These are phyloP conservation scores for Pseudopleuronectes americanus DNA, from an alignment of 2,797 vertebrate genomes.

Conservation along the genomic window DNA sequence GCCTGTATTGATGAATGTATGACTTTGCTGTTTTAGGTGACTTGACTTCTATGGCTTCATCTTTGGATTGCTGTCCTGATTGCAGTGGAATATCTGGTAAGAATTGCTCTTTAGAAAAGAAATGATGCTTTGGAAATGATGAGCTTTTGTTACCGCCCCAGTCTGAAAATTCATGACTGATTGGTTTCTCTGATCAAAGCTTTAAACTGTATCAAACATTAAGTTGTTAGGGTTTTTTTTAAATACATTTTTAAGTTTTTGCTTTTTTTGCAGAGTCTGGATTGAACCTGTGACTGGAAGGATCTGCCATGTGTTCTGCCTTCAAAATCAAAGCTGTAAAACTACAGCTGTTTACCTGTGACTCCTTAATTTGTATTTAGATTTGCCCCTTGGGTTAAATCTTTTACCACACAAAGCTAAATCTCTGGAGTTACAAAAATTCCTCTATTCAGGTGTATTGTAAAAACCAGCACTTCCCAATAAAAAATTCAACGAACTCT, in stretches of 20 bases:
- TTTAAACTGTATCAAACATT: rapidly evolving
- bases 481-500: no score
- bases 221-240: not conserved
- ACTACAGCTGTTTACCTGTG: no score
- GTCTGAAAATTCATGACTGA: conserved; percentile 83
- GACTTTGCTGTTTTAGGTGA: no score
- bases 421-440: not conserved
- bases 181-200: conserved; percentile 75
- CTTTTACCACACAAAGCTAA: no score
- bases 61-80: no score
- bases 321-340: not conserved
- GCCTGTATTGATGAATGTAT: no score
- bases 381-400: no score
- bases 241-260: not conserved
- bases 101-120: not conserved
- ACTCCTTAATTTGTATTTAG: no score
- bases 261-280: not conserved
- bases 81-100: no score
- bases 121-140: conserved; percentile 37
- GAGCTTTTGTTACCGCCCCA: conserved; percentile 76
- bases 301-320: not conserved
- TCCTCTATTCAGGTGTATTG: no score
- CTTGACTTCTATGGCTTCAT: no score
- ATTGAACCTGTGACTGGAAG: not conserved
- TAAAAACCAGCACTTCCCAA: no score